Evolutionary conservation across 2,888 invertebrate species (phyloP).

Genomic region (Diaprepes abbreviatus): DNA sequence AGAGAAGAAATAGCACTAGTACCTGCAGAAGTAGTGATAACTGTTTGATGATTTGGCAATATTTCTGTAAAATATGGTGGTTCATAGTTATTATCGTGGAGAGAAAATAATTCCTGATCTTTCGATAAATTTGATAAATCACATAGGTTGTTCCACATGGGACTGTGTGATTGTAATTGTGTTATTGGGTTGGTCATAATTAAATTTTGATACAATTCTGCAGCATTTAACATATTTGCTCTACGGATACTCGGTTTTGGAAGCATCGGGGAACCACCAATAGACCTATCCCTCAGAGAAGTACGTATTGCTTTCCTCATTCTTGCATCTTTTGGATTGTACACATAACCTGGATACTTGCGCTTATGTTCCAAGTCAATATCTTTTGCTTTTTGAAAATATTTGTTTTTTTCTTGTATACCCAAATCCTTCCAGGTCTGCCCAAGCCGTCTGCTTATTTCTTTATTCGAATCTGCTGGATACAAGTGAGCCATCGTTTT

Average conservation of each 20-base stretch:
- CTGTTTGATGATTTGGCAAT: neutral
- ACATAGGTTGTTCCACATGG: constrained; percentile 35
- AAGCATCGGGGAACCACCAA: constrained; percentile 70
- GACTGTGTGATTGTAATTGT: constrained; percentile 5
- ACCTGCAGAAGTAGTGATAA: neutral
- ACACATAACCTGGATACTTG: constrained; percentile 76
- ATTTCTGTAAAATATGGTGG: constrained; percentile 4
- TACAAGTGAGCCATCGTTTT: constrained; percentile 71
- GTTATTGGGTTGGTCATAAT: constrained; percentile 18
- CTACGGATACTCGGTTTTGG: constrained; percentile 72
- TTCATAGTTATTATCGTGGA: neutral
- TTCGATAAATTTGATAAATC: constrained; percentile 10
- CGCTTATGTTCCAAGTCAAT: constrained; percentile 74
- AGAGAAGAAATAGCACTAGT: neutral
- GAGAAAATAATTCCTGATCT: neutral
- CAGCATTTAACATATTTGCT: constrained; percentile 53
- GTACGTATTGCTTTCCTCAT: constrained; percentile 74
- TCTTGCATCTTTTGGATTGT: constrained; percentile 76
- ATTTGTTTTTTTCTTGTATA: constrained; percentile 70
- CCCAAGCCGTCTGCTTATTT: constrained; percentile 74
- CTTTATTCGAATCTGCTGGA: constrained; percentile 74
- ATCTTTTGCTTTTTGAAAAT: constrained; percentile 71
- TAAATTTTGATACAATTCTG: constrained; percentile 16
- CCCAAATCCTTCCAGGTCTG: constrained; percentile 73
- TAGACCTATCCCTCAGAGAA: constrained; percentile 64